A percentile compares a stretch with the other conserved stretches of the same genome.
phyloP scores from a whole-genome alignment of 2,888 invertebrate genomes.

The Druceiella hillmani region DNA sequence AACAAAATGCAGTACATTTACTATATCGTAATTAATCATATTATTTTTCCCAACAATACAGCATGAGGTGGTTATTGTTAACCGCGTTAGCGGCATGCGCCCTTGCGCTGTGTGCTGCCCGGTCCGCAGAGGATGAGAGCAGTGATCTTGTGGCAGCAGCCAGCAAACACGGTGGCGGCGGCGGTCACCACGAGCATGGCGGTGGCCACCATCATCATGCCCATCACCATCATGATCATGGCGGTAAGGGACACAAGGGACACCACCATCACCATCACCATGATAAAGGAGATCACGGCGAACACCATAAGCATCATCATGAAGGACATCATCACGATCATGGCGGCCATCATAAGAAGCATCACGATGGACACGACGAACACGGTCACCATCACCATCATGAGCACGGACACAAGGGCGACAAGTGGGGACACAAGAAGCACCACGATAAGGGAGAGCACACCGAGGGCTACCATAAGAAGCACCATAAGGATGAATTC shows the following conservation, averaged over 20 bases:
- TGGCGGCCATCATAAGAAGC: conserved; percentile 73
- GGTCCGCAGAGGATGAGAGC: conserved; percentile 14
- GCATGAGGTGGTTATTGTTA: too few species aligned
- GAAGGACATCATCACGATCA: conserved; percentile 67
- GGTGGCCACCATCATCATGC: conserved; percentile 62
- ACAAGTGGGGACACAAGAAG: conserved; percentile 75
- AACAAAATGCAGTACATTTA: too few species aligned
- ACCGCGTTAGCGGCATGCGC: too few species aligned
- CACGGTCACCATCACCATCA: conserved; percentile 71
- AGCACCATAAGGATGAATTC: conserved; percentile 82
- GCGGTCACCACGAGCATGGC: conserved; percentile 47
- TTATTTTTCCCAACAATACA: too few species aligned
- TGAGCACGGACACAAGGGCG: conserved; percentile 73
- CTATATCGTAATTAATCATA: too few species aligned
- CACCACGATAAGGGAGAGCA: conserved; percentile 82
- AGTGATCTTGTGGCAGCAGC: conserved; percentile 43
- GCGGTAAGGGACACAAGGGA: conserved; percentile 70
- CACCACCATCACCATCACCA: conserved; percentile 71
- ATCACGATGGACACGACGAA: conserved; percentile 70
- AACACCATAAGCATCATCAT: conserved; percentile 72
- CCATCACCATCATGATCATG: conserved; percentile 64
- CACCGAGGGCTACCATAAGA: conserved; percentile 76
- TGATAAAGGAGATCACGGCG: conserved; percentile 70
- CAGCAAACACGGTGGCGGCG: conserved; percentile 39
- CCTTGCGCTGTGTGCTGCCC: conserved; percentile 32